phyloP scores from a whole-genome alignment of 1,140 invertebrate species.

The Ceratosolen solmsi region DNA sequence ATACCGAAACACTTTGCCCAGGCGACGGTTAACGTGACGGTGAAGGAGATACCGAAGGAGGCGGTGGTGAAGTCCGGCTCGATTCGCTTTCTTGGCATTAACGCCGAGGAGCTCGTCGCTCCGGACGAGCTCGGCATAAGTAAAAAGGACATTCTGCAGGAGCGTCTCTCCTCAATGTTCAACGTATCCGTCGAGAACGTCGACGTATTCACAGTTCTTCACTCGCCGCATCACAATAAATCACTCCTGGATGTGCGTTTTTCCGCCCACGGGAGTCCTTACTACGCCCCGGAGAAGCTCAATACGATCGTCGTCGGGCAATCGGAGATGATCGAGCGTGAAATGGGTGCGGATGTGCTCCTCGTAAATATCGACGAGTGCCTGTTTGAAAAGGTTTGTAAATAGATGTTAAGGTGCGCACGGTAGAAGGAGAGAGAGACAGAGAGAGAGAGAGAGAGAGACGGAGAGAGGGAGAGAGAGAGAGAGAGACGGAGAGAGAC shows the following conservation, averaged over 20 bases:
- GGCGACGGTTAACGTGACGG: slow-evolving; percentile 87
- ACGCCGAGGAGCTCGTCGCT: slow-evolving; percentile 88
- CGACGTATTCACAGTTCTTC: slow-evolving; percentile 92
- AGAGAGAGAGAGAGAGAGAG: too few relatives aligned
- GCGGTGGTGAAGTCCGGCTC: slow-evolving; percentile 93
- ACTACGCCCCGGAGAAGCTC: slow-evolving; percentile 88
- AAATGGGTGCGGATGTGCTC: slow-evolving; percentile 81
- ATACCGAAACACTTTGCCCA: slow-evolving; percentile 77
- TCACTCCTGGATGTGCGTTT: slow-evolving; percentile 86
- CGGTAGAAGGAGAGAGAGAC: not conserved
- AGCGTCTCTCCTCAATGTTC: slow-evolving; percentile 80
- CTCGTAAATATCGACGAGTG: slow-evolving; percentile 93
- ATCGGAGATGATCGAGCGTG: slow-evolving; percentile 80
- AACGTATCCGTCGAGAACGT: slow-evolving; percentile 87
- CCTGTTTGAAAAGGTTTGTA: slow-evolving; percentile 77
- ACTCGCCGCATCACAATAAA: slow-evolving; percentile 77
- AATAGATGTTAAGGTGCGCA: not conserved
- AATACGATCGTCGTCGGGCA: slow-evolving; percentile 84
- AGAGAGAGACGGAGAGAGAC: too few relatives aligned
- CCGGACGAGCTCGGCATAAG: slow-evolving; percentile 77
- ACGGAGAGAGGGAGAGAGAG: too few relatives aligned
- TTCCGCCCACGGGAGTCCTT: slow-evolving; percentile 93
- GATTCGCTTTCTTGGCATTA: slow-evolving; percentile 86
- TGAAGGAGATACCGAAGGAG: slow-evolving; percentile 90
- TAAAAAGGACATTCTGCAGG: slow-evolving; percentile 80